Base-by-base conservation (phyloP, 1,140 invertebrate genomes). In the Anoplophora glabripennis region DNA sequence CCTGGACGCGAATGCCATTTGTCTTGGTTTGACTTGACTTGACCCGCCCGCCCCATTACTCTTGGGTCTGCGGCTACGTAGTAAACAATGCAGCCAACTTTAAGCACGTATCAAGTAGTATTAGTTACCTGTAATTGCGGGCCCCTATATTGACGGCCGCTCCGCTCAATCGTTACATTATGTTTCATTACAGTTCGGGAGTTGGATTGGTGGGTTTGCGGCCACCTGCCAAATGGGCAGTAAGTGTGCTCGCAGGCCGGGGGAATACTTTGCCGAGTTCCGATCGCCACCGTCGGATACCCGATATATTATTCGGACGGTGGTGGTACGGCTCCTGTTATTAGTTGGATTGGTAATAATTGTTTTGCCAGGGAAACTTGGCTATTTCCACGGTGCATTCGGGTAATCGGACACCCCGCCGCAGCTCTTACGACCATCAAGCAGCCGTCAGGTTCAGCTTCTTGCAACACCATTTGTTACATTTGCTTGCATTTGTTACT, bases 1-100 rank as follows among this genome's bases (percentile, higher is more conserved):
- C 72, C 72, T 70, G 69, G 69, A 70, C 65, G 60, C 71, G 68
- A 67, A 70, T 71, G 67, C 72, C 72, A 72, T 74, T 74, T 72
- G 72, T 74, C 72, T 72, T 72, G 72, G 72, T 74, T 72, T 71
- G 72, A 72, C 71, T 73, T 71, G 72, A 72, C 71, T 73, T 66
- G 68, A 62, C 63, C 44, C 57, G 49, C 54, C 59, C 52, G 17
- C 49, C 37, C 69, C 69, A 72, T 71, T 71, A 72, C 67, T 70
- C 68, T 70, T 69, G 65, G 63, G 56, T 64, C 66, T 72, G 69
- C 61, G 69, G 69, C 65, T 64, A 64, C 65, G 66, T 71, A 64
- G 66, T 65, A 74, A 74, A 74, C 72, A 74, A 74, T 74, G 69
- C 69, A 72, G 67, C 69, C 59, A 74, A 74, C 71, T 72, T 74